Conservation (phyloP, 2,797 vertebrate genomes). For the Myiotriccus ornatus region DNA sequence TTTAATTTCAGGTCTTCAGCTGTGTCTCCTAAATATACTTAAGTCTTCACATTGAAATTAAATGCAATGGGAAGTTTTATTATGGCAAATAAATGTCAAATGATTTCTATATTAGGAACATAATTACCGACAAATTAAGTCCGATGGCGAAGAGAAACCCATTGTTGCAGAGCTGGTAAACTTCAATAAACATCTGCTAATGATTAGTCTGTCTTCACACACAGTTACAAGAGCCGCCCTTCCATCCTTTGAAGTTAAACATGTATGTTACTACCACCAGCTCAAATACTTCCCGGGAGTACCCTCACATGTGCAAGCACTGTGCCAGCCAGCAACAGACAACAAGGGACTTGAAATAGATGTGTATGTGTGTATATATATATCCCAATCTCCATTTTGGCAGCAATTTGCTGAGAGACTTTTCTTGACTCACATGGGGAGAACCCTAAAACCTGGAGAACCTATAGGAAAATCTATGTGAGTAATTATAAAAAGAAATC, state of each 20-base stretch:
- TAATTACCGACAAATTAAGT: slow-evolving; percentile 44
- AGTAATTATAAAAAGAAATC: background rate
- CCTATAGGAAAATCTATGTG: background rate
- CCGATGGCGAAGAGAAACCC: background rate
- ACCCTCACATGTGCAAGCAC: accelerated
- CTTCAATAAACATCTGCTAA: slow-evolving; percentile 5
- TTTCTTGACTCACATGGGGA: background rate
- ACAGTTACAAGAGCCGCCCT: background rate
- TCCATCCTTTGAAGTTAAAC: background rate
- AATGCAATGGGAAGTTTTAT: slow-evolving; percentile 41
- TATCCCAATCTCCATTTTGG: background rate
- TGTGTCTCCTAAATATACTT: background rate
- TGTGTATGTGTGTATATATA: background rate
- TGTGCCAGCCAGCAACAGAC: background rate
- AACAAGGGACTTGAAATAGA: background rate
- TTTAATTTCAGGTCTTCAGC: slow-evolving; percentile 32
- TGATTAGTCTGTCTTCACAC: slow-evolving; percentile 1
- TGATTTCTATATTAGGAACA: slow-evolving; percentile 46
- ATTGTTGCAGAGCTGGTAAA: slow-evolving; percentile 23
- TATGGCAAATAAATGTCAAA: slow-evolving; percentile 48
- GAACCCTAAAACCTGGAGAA: background rate
- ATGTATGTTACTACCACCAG: background rate
- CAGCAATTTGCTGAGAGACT: background rate
- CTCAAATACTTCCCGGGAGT: background rate
- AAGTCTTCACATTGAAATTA: slow-evolving; percentile 27